A percentile compares a stretch with the other conserved stretches of the same genome.
phyloP scores from a whole-genome alignment of 2,113 vertebrate species.

The Perca flavescens region DNA sequence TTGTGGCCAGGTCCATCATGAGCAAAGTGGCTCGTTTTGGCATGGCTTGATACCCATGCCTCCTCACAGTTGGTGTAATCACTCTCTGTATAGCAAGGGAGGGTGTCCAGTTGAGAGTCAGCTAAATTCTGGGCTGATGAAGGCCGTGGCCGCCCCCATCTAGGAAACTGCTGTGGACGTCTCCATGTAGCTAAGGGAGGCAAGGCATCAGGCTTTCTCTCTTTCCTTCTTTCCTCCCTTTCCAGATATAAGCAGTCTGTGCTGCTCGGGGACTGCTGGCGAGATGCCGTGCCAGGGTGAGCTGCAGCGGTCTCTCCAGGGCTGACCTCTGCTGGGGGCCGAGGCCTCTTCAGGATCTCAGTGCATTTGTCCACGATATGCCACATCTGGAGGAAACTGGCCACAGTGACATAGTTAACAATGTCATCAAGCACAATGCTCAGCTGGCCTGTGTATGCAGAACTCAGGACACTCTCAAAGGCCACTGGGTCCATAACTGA shows the following conservation, averaged over 20 bases:
- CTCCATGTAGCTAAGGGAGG: conserved; percentile 84
- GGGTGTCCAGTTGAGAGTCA: conserved; percentile 73
- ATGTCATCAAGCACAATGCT: conserved; percentile 86
- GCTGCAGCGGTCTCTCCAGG: conserved; percentile 31
- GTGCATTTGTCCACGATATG: conserved; percentile 89
- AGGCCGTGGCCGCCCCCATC: conserved; percentile 71
- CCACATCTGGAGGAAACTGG: conserved; percentile 89
- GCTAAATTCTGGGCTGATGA: conserved; percentile 66
- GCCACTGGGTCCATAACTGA: conserved; percentile 86
- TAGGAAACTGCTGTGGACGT: conserved; percentile 78
- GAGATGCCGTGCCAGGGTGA: conserved; percentile 61
- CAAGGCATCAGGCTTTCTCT: conserved; percentile 70
- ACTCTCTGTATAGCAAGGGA: conserved; percentile 50
- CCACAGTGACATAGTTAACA: conserved; percentile 87
- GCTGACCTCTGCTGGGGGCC: conserved; percentile 37
- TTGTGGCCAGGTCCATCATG: conserved; percentile 53
- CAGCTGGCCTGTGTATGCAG: conserved; percentile 87
- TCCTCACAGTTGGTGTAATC: conserved; percentile 76
- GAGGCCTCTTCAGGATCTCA: conserved; percentile 82
- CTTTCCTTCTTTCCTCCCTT: conserved; percentile 67
- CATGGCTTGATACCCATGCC: conserved; percentile 58
- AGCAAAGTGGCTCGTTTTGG: conserved; percentile 48
- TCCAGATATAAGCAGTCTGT: conserved; percentile 81
- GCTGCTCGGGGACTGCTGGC: conserved; percentile 86
- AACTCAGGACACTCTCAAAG: conserved; percentile 85